Conservation (phyloP, 2,888 invertebrate species). For the Acleris emargana region DNA sequence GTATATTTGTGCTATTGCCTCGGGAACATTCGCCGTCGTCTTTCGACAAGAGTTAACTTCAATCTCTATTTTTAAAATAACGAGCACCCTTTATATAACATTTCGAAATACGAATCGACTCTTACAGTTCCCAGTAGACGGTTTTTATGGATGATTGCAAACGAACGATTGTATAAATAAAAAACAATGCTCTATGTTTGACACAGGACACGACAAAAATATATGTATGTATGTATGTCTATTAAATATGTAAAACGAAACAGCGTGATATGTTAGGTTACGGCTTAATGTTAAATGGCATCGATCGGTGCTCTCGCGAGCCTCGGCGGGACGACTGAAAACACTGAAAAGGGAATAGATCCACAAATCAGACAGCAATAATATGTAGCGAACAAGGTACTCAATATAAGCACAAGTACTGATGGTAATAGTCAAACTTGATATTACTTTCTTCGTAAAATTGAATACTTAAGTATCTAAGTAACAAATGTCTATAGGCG, state of each 20-base stretch:
- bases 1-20: neutral
- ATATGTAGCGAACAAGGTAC: no score
- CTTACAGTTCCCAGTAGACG: neutral
- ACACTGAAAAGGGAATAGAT: no score
- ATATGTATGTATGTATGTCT: constrained; percentile 41
- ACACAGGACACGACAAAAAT: constrained; percentile 59
- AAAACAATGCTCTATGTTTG: constrained; percentile 59
- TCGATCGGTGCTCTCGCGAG: constrained; percentile 12
- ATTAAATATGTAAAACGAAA: constrained; percentile 51
- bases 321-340: constrained; percentile 11
- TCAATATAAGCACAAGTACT: no score
- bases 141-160: constrained; percentile 46
- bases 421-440: no score
- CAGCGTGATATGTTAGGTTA: constrained; percentile 69
- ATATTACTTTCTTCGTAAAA: no score
- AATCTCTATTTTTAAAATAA: neutral
- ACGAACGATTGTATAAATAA: constrained; percentile 37
- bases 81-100: neutral
- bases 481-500: no score
- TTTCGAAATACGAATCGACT: neutral
- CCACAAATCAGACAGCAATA: no score
- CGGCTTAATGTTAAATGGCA: constrained; percentile 50
- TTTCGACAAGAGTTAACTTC: neutral
- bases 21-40: neutral
- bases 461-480: no score